Evolutionary conservation across 2,888 invertebrate genomes (phyloP).

Genomic region (Euzophera pinguis): DNA sequence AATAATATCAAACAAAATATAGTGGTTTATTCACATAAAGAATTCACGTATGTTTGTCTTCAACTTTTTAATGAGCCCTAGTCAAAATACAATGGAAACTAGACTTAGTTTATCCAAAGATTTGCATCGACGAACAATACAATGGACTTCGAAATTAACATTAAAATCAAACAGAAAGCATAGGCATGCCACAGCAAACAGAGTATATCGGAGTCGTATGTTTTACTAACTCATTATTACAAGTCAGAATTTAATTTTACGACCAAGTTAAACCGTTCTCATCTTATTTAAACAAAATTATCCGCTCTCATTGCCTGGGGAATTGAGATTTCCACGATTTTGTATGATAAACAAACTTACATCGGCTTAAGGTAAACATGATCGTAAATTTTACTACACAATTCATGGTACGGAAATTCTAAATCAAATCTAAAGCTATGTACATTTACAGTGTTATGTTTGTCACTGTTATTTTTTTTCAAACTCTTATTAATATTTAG

Average conservation of each 20-base stretch:
- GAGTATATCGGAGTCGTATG: constrained; percentile 25
- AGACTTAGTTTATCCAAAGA: too few relatives aligned
- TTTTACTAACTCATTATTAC: constrained; percentile 55
- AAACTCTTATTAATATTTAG: too few relatives aligned
- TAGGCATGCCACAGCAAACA: constrained; percentile 25
- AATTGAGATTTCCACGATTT: constrained; percentile 55
- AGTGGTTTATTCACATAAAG: too few relatives aligned
- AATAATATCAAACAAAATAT: too few relatives aligned
- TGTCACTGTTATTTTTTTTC: too few relatives aligned
- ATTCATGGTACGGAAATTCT: constrained; percentile 52
- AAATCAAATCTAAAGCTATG: constrained; percentile 50
- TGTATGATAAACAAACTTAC: constrained; percentile 69
- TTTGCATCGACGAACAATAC: too few relatives aligned
- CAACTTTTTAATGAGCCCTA: too few relatives aligned
- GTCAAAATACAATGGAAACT: too few relatives aligned
- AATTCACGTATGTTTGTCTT: too few relatives aligned
- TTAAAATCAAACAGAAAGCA: constrained; percentile 22
- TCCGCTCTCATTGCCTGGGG: constrained; percentile 55
- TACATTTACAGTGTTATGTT: not conserved
- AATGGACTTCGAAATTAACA: not conserved
- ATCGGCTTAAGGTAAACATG: constrained; percentile 64
- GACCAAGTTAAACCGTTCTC: constrained; percentile 50
- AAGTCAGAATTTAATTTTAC: constrained; percentile 48
- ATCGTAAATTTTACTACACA: constrained; percentile 65
- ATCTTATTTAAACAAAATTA: constrained; percentile 58